Percentiles rank a stretch among this genome's conserved stretches.
These are phyloP conservation scores for Drosophila lacteicornis DNA, from an alignment of 1,140 invertebrate genomes.

Conservation along the genomic window DNA sequence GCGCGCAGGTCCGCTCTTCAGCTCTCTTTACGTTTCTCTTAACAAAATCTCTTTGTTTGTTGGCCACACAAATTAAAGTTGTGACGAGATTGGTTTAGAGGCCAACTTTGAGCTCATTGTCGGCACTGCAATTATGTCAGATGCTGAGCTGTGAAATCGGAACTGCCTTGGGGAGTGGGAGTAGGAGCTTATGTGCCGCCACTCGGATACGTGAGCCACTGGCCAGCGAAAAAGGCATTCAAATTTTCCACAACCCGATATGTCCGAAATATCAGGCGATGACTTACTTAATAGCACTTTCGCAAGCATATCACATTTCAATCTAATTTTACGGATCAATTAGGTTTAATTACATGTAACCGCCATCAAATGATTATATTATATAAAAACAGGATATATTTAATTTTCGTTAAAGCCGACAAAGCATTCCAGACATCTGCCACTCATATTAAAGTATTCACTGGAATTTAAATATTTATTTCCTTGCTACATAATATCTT, in stretches of 20 bases:
- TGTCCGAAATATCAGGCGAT: background rate
- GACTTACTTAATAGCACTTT: conserved; percentile 20
- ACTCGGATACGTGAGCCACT: conserved; percentile 23
- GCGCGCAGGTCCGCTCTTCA: conserved; percentile 43
- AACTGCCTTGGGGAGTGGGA: conserved; percentile 24
- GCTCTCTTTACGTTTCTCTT: conserved; percentile 31
- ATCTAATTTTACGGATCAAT: conserved; percentile 18
- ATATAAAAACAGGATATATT: too few relatives aligned
- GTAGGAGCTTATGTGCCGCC: background rate
- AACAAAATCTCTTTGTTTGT: conserved; percentile 21
- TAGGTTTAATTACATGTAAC: conserved; percentile 32
- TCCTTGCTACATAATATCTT: background rate
- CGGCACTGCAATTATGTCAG: conserved; percentile 68
- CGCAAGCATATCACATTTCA: conserved; percentile 12
- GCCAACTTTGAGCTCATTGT: conserved; percentile 45
- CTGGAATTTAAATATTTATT: background rate
- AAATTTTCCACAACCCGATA: conserved; percentile 3
- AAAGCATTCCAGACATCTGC: too few relatives aligned
- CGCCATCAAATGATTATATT: background rate
- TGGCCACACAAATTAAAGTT: conserved; percentile 38
- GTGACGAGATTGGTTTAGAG: conserved; percentile 34
- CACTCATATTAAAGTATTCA: background rate
- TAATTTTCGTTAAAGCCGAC: too few relatives aligned
- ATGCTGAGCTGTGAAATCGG: conserved; percentile 50
- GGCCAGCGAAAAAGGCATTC: conserved; percentile 14